These are phyloP conservation scores for Bombus confusus DNA, from an alignment of 1,140 invertebrate species.

Conservation along the genomic window DNA sequence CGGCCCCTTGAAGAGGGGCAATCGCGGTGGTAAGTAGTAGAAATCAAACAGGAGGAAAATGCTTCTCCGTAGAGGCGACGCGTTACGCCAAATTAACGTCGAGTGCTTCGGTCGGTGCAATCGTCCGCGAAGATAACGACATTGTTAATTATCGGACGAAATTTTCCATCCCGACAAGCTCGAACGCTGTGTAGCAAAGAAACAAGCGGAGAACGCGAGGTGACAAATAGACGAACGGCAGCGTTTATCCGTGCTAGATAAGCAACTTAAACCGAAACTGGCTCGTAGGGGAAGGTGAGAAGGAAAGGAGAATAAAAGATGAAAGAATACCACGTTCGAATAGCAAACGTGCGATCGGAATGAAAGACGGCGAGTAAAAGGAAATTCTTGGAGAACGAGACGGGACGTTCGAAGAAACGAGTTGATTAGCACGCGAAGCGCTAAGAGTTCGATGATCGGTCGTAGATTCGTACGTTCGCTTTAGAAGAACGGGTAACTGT, in stretches of 20 bases:
- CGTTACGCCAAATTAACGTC: conserved; percentile 54
- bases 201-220: not conserved
- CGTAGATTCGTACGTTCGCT: not conserved
- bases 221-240: not conserved
- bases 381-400: too few relatives aligned
- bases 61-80: conserved; percentile 1
- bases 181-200: not conserved
- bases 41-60: conserved; percentile 54
- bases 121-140: conserved; percentile 60
- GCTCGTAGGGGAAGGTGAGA: fast-evolving
- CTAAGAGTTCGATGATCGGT: not conserved
- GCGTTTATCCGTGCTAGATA: not conserved
- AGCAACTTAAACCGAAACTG: not conserved
- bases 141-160: conserved; percentile 59
- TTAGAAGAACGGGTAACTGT: not conserved
- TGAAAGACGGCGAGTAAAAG: too few relatives aligned
- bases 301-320: too few relatives aligned
- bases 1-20: conserved; percentile 29
- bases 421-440: conserved; percentile 55
- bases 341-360: too few relatives aligned
- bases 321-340: not conserved
- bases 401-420: not conserved
- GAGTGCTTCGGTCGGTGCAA: conserved; percentile 36
- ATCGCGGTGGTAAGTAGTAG: conserved; percentile 40
- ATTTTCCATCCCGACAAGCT: conserved; percentile 17